Conservation (phyloP, 2,113 vertebrate species). For the Hyla sarda region DNA sequence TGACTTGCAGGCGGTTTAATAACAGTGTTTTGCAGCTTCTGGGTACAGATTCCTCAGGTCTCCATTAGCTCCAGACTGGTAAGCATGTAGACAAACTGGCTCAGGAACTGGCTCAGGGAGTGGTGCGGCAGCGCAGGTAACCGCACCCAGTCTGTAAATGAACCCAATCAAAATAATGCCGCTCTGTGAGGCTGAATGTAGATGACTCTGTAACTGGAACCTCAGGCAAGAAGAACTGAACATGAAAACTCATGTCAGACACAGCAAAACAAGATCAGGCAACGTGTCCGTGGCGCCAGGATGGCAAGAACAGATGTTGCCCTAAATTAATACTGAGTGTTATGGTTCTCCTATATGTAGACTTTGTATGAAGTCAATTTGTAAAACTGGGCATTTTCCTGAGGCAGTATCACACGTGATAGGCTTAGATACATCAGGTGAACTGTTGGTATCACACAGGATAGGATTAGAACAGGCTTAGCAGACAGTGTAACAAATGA, state of each 20-base stretch:
- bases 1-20: neutral
- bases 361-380: neutral
- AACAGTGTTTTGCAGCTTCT: neutral
- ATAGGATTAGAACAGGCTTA: too few species aligned
- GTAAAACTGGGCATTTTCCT: too few species aligned
- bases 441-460: too few species aligned
- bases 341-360: neutral
- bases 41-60: neutral
- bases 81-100: slow-evolving; percentile 28
- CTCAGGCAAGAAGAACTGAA: neutral
- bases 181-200: neutral
- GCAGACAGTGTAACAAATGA: too few species aligned
- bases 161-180: neutral
- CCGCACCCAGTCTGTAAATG: slow-evolving; percentile 37
- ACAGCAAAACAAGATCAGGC: neutral
- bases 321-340: neutral
- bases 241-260: neutral
- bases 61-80: neutral
- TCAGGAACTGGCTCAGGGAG: neutral
- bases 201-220: neutral
- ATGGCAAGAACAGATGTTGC: neutral
- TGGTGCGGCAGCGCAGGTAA: neutral
- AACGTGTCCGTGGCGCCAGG: neutral
- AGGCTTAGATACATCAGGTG: too few species aligned
- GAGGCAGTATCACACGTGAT: too few species aligned